Conservation (phyloP, 1,140 invertebrate species). For the Spodoptera frugiperda region DNA sequence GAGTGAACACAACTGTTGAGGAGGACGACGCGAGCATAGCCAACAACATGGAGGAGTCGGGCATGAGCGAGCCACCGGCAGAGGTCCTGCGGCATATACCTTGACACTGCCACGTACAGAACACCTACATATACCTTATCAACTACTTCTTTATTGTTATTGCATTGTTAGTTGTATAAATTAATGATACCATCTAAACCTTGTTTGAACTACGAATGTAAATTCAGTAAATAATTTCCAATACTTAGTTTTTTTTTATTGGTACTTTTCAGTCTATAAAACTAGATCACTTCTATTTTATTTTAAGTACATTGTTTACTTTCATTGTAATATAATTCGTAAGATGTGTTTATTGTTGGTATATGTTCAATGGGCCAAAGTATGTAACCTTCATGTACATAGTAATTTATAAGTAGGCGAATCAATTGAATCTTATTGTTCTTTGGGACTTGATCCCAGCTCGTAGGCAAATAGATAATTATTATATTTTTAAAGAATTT, state of each 20-base stretch:
- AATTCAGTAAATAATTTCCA: no score
- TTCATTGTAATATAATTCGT: neutral
- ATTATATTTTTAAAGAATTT: slow-evolving; percentile 16
- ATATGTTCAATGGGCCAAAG: slow-evolving; percentile 32
- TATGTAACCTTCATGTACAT: slow-evolving; percentile 38
- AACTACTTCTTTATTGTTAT: neutral
- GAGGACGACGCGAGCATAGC: slow-evolving; percentile 70
- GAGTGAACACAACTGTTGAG: slow-evolving; percentile 57
- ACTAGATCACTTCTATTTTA: neutral
- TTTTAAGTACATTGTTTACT: neutral
- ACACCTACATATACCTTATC: neutral
- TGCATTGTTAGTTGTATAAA: no score
- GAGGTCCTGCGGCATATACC: slow-evolving; percentile 66
- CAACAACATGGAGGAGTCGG: slow-evolving; percentile 72
- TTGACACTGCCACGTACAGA: slow-evolving; percentile 32
- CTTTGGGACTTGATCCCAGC: slow-evolving; percentile 4
- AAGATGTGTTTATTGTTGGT: neutral
- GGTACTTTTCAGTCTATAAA: no score
- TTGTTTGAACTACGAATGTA: no score
- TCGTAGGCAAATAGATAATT: neutral
- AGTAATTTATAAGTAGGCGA: slow-evolving; percentile 31
- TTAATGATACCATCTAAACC: no score
- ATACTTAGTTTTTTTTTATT: no score
- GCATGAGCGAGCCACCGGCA: slow-evolving; percentile 64
- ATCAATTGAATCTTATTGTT: slow-evolving; percentile 3